Evolutionary conservation across 2,797 vertebrate species (phyloP).

Genomic region (Rhinophrynus dorsalis): DNA sequence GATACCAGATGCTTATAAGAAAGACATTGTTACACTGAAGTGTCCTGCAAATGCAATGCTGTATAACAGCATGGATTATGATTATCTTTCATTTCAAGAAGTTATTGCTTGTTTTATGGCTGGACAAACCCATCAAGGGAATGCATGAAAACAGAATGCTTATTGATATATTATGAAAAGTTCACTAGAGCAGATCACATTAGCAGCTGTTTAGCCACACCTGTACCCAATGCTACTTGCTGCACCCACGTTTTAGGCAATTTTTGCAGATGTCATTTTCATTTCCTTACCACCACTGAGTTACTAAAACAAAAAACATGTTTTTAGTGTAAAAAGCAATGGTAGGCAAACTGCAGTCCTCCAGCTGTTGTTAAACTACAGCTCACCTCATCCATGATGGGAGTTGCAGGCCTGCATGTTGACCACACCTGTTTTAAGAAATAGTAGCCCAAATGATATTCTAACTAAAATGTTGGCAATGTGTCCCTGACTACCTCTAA

Average conservation of each 20-base stretch:
- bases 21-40: too few species aligned
- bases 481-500: too few species aligned
- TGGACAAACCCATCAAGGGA: slow-evolving; percentile 12
- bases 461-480: too few species aligned
- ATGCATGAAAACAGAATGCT: slow-evolving; percentile 18
- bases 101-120: background rate
- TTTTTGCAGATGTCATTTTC: background rate
- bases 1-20: too few species aligned
- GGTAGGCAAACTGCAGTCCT: too few species aligned
- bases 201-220: slow-evolving; percentile 20
- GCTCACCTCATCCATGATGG: too few species aligned
- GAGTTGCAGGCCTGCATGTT: too few species aligned
- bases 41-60: too few species aligned
- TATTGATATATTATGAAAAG: background rate
- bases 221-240: background rate
- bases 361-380: too few species aligned
- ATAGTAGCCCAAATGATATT: too few species aligned
- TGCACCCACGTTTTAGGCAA: background rate
- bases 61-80: background rate
- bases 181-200: slow-evolving; percentile 2
- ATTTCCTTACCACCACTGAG: background rate
- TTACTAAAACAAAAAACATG: background rate
- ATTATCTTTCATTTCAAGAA: background rate
- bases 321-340: too few species aligned
- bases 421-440: too few species aligned